Conservation (phyloP, 2,797 vertebrate species). For the Mustela erminea region DNA sequence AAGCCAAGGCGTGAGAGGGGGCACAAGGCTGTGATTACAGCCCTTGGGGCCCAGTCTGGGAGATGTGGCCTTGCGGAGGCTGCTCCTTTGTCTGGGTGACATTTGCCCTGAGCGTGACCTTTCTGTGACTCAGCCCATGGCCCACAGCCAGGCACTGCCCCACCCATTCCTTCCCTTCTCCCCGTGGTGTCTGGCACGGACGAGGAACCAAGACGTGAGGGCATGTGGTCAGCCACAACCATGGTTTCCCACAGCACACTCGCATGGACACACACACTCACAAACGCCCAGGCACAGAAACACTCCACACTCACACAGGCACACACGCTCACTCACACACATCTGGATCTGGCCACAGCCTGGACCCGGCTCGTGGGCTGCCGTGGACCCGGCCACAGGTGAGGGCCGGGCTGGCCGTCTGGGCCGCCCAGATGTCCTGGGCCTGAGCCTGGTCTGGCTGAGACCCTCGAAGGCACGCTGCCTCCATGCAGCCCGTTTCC, state of each 20-base stretch:
- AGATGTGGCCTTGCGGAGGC: neutral
- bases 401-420: neutral
- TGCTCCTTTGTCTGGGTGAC: neutral
- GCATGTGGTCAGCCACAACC: fast-evolving
- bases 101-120: neutral
- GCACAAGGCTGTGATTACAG: neutral
- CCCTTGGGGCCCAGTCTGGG: neutral
- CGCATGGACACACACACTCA: fast-evolving
- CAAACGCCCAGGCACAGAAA: neutral
- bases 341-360: neutral
- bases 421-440: neutral
- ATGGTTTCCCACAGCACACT: neutral
- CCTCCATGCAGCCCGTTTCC: neutral
- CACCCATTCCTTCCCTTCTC: neutral
- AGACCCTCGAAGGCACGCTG: too few species aligned
- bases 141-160: neutral
- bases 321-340: neutral
- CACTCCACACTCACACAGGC: neutral
- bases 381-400: fast-evolving
- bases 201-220: neutral
- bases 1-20: neutral
- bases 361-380: fast-evolving
- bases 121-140: neutral
- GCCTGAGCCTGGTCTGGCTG: fast-evolving
- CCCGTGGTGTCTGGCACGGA: neutral